Evolutionary conservation across 2,113 vertebrate species (phyloP).

Genomic region (Podiceps cristatus): DNA sequence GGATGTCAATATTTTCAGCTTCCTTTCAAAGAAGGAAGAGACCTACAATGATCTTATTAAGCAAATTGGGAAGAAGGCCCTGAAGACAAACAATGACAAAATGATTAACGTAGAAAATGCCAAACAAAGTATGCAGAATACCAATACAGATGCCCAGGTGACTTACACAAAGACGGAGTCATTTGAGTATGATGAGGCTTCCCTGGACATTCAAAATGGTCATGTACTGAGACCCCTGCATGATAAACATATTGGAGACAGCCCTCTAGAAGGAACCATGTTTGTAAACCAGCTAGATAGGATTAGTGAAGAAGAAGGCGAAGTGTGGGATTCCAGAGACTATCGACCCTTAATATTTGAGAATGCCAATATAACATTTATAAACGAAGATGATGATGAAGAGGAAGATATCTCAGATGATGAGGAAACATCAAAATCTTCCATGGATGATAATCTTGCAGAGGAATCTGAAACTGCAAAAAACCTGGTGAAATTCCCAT

Average conservation of each 20-base stretch:
- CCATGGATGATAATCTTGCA: conserved; percentile 87
- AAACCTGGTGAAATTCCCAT: conserved; percentile 80
- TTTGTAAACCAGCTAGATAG: conserved; percentile 93
- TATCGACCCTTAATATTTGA: conserved; percentile 87
- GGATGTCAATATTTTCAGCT: conserved; percentile 94
- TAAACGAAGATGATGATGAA: conserved; percentile 78
- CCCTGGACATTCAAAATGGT: conserved; percentile 76
- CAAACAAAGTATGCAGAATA: conserved; percentile 77
- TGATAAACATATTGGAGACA: conserved; percentile 66
- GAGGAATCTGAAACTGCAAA: conserved; percentile 77
- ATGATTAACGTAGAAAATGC: conserved; percentile 71
- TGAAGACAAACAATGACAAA: conserved; percentile 47
- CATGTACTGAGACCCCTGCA: conserved; percentile 77
- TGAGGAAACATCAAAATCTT: conserved; percentile 88
- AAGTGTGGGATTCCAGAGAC: conserved; percentile 88
- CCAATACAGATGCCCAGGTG: conserved; percentile 83
- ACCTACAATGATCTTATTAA: conserved; percentile 97
- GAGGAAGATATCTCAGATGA: conserved; percentile 76
- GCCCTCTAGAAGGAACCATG: conserved; percentile 65
- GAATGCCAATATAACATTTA: conserved; percentile 89
- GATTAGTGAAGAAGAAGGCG: conserved; percentile 83
- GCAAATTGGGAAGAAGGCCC: conserved; percentile 88
- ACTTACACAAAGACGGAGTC: conserved; percentile 88
- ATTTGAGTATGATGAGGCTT: conserved; percentile 84
- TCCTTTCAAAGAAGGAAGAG: conserved; percentile 93